Conservation (phyloP, 2,113 vertebrate species). For the Barnardius zonarius region DNA sequence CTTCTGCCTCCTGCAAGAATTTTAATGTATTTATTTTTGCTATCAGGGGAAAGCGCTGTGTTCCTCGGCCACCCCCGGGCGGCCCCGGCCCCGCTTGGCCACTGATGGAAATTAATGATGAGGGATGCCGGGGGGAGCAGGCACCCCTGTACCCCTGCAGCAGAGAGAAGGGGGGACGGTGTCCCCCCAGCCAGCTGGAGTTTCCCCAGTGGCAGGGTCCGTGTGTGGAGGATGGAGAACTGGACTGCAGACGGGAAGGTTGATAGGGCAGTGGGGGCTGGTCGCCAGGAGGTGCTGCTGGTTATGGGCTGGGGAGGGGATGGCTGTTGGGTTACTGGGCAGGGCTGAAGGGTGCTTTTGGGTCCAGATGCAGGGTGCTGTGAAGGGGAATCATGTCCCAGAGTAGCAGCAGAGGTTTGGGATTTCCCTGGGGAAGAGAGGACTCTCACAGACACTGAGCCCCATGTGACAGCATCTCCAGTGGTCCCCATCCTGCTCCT, state of each 20-base stretch:
- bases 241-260: background rate
- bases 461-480: background rate
- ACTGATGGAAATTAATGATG: slow-evolving; percentile 40
- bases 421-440: background rate
- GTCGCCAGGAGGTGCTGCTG: background rate
- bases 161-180: background rate
- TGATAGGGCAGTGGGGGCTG: no score
- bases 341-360: background rate
- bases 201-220: background rate
- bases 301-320: background rate
- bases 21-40: slow-evolving; percentile 87
- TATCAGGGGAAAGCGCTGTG: slow-evolving; percentile 73
- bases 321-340: background rate
- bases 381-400: background rate
- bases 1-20: slow-evolving; percentile 81
- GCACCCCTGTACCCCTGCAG: background rate
- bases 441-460: background rate
- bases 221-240: fast-evolving
- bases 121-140: background rate
- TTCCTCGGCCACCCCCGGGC: slow-evolving; percentile 67
- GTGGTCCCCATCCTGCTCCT: background rate
- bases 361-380: background rate
- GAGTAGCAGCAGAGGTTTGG: background rate
- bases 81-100: background rate
- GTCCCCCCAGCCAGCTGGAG: fast-evolving